Base-by-base conservation (phyloP, 2,888 invertebrate species). In the Lepidocyrtinus sp. region DNA sequence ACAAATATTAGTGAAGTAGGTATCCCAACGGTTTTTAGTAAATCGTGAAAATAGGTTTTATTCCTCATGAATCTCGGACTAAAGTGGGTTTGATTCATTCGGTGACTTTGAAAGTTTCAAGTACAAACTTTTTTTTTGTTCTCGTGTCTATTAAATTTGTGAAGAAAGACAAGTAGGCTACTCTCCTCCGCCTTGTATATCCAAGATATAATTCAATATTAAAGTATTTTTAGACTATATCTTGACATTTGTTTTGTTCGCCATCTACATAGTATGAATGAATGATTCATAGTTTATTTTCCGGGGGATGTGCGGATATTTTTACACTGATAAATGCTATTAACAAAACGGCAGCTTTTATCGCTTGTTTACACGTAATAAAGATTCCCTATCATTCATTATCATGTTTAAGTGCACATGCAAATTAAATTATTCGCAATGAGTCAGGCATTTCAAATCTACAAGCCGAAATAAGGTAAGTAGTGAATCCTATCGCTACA, bases 391-490 rank as follows among this genome's bases (percentile, higher is more conserved):
- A 63, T 26, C 24, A 15, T n/a, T n/a, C 19, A 19, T 15, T 19
- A 63, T 19, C 63, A 63, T 24, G 25, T n/a, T 63, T 5, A 63
- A 22, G 26, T 17, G 19, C 61, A 45, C 17, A 21, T 63, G 50
- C 73, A 73, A 73, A 73, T 73, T 73, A 73, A 73, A 65, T 73
- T 73, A 68, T 26, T 50, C 15, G 24, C 50, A 73, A 73, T 65
- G 65, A 73, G 73, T 73, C 73, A 65, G 73, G 64, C 55, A 50
- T 50, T 50, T 55, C 61, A 24, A 19, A 36, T 36, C 12, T 25
- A 22, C 25, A 50, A 22, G n/a, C 2, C 3, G 25, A 24, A 1
- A 9, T 12, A 9, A 24, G 19, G 45, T 55, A 25, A 61, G 59
- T 27, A 17, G 7, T 36, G 24, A 26, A 5, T 55, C n/a, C 50